Evolutionary conservation across 2,888 invertebrate species (phyloP), one percentile per base, ranked within the genome.

Genomic region (Stomorhina lunata): DNA sequence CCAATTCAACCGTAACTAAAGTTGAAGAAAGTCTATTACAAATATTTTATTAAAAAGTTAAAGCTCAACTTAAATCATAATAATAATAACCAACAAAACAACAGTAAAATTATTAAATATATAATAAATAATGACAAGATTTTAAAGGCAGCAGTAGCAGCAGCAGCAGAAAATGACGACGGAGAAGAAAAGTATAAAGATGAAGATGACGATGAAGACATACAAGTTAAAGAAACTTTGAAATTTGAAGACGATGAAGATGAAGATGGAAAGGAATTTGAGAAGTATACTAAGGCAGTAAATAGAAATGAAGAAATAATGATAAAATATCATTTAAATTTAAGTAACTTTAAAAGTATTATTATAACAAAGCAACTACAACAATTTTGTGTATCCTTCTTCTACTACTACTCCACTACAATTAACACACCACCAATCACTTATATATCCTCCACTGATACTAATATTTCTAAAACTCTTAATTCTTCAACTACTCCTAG

Each of bases 1-100:
- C 94, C 93, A 90, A 94, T 94, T 90, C 93, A 93, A 92, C 94
- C 94, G 94, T 94, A 94, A 94, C 94, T 90, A 91, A 91, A 90
- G 89, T 87, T 88, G 88, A 88, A 88, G 88, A 89, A 90, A 88
- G 85, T 88, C 85, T 87, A 89, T 85, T 88, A 86, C 84, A 90
- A 90, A 87, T 90, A 90, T 87, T 90, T 90, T 88, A 90, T 90
- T 86, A 90, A 89, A 87, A 90, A 90, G 87, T 85, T 84, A 55
- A 65, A 82, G 71, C 73, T 75, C 79, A 69, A 76, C 68, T 57
- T 73, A 71, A 34, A 57, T 50, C 53, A 34, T 57, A 48, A 22
- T 25, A 68, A 34, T 22, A 53, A 45, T 63, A 69, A 68, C n/a
- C 78, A 32, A 43, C 15, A 65, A 20, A 57, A 65, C 22, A 57